Evolutionary conservation across 2,797 vertebrate species (phyloP).

Genomic region (Falco rusticolus): DNA sequence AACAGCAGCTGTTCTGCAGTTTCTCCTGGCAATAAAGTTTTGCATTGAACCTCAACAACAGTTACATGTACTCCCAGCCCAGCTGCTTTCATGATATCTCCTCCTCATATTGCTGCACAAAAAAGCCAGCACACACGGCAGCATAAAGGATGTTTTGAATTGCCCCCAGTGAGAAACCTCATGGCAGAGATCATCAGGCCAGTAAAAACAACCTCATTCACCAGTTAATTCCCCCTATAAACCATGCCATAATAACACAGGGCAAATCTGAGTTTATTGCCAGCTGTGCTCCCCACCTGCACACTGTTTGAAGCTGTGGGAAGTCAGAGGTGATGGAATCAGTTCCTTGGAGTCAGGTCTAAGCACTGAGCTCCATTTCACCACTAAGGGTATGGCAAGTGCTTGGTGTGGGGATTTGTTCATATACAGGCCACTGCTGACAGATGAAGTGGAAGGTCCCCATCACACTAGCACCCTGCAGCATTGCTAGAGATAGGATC

Average conservation of each 20-base stretch:
- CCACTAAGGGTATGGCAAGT: background rate
- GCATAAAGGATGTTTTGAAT: background rate
- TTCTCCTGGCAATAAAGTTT: constrained; percentile 16
- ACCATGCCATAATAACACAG: background rate
- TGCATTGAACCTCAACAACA: background rate
- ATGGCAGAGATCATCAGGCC: background rate
- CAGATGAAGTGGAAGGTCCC: background rate
- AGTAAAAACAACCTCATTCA: background rate
- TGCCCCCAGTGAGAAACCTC: background rate
- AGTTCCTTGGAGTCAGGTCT: background rate
- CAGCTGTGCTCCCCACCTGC: background rate
- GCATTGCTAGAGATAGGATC: background rate
- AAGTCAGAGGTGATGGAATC: background rate
- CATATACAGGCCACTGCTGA: background rate
- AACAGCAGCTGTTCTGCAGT: constrained; percentile 2
- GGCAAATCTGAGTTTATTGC: background rate
- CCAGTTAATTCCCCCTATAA: background rate
- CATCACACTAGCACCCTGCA: background rate
- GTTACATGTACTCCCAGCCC: background rate
- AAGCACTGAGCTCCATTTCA: background rate
- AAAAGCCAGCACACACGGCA: background rate
- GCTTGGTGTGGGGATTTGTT: background rate
- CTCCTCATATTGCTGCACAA: background rate
- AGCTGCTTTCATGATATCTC: background rate
- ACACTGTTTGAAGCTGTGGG: background rate